Percentiles rank a stretch among this genome's conserved stretches.
Conservation (phyloP, 2,888 invertebrate genomes). For the Dryadula phaetusa region DNA sequence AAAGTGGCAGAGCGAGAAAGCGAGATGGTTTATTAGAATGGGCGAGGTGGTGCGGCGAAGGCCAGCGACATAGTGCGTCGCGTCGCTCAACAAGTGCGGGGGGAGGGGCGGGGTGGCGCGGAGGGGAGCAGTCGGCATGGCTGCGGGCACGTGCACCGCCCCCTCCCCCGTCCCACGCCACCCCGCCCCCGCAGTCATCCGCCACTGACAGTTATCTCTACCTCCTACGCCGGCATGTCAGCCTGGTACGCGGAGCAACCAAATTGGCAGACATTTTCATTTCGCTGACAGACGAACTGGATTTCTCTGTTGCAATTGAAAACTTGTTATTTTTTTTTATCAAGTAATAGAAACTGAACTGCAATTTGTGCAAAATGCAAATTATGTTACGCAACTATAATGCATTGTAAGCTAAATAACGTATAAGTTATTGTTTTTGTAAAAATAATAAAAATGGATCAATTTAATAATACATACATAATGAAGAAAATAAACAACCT, state of each 20-base stretch:
- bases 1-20: slow-evolving; percentile 30
- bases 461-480: background rate
- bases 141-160: slow-evolving; percentile 62
- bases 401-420: too few relatives aligned
- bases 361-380: background rate
- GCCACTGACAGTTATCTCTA: slow-evolving; percentile 57
- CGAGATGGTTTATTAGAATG: slow-evolving; percentile 40
- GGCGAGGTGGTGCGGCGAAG: slow-evolving; percentile 52
- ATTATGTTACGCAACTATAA: too few relatives aligned
- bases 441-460: background rate
- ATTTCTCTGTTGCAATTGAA: background rate
- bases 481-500: background rate
- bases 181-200: slow-evolving; percentile 54
- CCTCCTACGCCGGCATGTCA: slow-evolving; percentile 62
- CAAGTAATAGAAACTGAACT: background rate
- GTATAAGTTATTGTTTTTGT: too few relatives aligned
- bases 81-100: slow-evolving; percentile 75
- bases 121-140: slow-evolving; percentile 53
- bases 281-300: slow-evolving; percentile 15
- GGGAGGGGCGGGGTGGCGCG: slow-evolving; percentile 11
- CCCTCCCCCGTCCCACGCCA: slow-evolving; percentile 46
- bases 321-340: background rate
- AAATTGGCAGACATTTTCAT: slow-evolving; percentile 76
- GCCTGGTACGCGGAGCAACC: slow-evolving; percentile 70
- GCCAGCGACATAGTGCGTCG: slow-evolving; percentile 53